Evolutionary conservation across 92 coral and sea anemone species (phyloP).

Genomic region (Virgularia gustaviana): DNA sequence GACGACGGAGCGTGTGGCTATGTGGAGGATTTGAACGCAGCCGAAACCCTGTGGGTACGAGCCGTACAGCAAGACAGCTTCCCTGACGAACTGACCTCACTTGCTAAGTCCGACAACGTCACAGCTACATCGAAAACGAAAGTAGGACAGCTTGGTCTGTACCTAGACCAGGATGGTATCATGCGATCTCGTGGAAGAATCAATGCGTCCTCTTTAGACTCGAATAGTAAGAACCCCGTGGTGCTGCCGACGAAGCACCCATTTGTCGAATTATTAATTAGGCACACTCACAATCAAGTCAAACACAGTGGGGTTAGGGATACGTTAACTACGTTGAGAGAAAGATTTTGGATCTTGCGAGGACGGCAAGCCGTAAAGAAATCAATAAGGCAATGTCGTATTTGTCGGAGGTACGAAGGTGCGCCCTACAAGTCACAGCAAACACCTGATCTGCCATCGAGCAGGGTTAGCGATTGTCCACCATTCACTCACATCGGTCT

Average conservation of each 20-base stretch:
- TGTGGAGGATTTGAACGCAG: constrained; percentile 1
- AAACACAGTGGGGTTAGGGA: constrained; percentile 44
- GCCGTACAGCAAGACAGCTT: not conserved
- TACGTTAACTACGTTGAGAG: constrained; percentile 55
- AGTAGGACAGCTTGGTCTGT: constrained; percentile 1
- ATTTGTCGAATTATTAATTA: constrained; percentile 32
- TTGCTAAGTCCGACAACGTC: not conserved
- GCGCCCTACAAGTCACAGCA: constrained; percentile 38
- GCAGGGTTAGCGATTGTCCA: constrained; percentile 40
- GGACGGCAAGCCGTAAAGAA: constrained; percentile 50
- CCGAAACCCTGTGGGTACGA: constrained; percentile 8
- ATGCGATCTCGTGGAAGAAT: constrained; percentile 14
- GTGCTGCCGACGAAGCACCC: constrained; percentile 35
- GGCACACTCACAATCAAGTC: constrained; percentile 36
- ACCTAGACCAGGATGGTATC: not conserved
- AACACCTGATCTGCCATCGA: constrained; percentile 28
- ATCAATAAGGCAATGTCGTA: constrained; percentile 40
- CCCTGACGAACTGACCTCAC: not conserved
- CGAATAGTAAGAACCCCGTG: no score
- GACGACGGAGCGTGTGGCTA: not conserved
- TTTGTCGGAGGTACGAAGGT: constrained; percentile 13
- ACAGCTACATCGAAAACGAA: not conserved
- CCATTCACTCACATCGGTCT: constrained; percentile 40
- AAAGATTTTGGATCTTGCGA: constrained; percentile 55
- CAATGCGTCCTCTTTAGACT: not conserved